Conservation (phyloP, 2,797 vertebrate genomes). For the Sylvia borin region DNA sequence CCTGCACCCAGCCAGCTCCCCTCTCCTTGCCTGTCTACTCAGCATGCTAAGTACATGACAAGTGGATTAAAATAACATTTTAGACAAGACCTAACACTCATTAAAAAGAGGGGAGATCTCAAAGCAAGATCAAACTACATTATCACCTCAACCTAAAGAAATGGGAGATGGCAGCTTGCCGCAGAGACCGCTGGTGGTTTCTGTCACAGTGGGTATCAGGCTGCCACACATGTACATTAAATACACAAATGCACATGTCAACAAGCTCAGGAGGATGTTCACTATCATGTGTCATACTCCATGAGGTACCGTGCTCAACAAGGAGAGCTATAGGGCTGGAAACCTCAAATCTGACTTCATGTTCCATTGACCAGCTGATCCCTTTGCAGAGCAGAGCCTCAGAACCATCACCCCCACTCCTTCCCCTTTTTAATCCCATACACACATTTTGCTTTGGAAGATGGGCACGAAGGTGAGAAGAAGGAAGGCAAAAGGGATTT, state of each 20-base stretch:
- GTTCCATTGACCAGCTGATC: background rate
- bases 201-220: background rate
- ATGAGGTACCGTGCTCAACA: background rate
- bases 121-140: background rate
- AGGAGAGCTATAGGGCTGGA: background rate
- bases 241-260: background rate
- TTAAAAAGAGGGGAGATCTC: background rate
- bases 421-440: background rate
- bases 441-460: background rate
- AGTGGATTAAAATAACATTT: constrained; percentile 20
- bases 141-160: background rate
- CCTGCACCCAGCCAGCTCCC: background rate
- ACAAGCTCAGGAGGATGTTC: background rate
- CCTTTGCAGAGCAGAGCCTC: background rate
- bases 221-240: background rate
- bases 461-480: background rate
- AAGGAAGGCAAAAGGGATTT: background rate
- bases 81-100: background rate
- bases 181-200: background rate
- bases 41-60: background rate
- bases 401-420: rapidly evolving
- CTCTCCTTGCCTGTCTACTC: background rate
- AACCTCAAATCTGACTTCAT: background rate
- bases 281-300: background rate
- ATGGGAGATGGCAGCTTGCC: background rate